Evolutionary conservation across 2,888 invertebrate genomes (phyloP).

Genomic region (Ypsolopha scabrella): DNA sequence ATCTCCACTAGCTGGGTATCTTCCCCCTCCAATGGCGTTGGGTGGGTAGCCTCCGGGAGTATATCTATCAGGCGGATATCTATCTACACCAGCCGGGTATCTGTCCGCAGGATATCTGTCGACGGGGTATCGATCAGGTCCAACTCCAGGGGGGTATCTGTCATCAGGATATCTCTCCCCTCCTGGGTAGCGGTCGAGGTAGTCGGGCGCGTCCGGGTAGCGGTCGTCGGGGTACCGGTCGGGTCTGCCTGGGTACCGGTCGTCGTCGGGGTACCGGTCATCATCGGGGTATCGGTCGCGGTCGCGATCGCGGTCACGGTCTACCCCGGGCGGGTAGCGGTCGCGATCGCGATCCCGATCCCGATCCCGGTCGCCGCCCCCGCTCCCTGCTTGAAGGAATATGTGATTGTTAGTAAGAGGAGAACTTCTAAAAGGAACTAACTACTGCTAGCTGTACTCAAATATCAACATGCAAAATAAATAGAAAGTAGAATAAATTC

Average conservation of each 20-base stretch:
- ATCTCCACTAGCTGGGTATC: constrained; percentile 41
- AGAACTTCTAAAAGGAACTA: neutral
- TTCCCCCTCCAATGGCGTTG: constrained; percentile 42
- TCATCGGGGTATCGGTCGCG: constrained; percentile 51
- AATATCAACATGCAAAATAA: too few species aligned
- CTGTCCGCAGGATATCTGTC: constrained; percentile 60
- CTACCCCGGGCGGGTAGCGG: constrained; percentile 19
- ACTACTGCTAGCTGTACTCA: neutral
- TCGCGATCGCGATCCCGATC: constrained; percentile 34
- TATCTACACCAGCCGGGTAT: constrained; percentile 45
- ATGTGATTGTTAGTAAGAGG: neutral
- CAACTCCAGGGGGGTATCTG: constrained; percentile 31
- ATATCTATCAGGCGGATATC: constrained; percentile 56
- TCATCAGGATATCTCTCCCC: constrained; percentile 30
- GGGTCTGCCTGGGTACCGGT: constrained; percentile 48
- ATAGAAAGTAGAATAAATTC: too few species aligned
- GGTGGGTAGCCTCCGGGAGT: constrained; percentile 40
- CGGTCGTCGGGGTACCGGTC: constrained; percentile 70
- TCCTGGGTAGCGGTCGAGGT: constrained; percentile 55
- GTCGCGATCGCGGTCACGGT: constrained; percentile 38
- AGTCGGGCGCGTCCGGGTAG: constrained; percentile 64
- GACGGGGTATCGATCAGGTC: constrained; percentile 43
- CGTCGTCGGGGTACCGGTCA: constrained; percentile 65
- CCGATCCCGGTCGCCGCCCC: constrained; percentile 23
- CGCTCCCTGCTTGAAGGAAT: constrained; percentile 53